phyloP scores from a whole-genome alignment of 1,140 invertebrate species.

The Drosophila dunni region DNA sequence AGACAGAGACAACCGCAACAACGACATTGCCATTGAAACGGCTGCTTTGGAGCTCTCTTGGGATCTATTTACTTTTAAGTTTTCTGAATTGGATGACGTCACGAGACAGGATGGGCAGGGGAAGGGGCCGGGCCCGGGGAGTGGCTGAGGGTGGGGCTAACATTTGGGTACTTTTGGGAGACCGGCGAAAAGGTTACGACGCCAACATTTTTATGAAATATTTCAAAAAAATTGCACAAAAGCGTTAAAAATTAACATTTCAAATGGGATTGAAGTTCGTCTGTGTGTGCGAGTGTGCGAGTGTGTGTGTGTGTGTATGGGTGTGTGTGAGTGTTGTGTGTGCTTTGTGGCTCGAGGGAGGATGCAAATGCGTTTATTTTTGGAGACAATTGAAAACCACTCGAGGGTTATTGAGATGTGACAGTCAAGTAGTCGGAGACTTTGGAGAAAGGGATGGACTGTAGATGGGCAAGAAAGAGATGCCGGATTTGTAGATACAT shows the following conservation, averaged over 20 bases:
- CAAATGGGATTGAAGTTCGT: conserved; percentile 54
- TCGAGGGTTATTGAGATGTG: conserved; percentile 82
- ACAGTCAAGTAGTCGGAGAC: conserved; percentile 76
- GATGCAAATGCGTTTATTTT: conserved; percentile 81
- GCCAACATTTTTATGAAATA: conserved; percentile 60
- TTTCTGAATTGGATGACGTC: conserved; percentile 81
- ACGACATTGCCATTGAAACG: conserved; percentile 41
- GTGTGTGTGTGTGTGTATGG: conserved; percentile 21
- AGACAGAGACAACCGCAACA: conserved; percentile 42
- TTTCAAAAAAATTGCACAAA: conserved; percentile 71
- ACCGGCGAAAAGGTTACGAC: conserved; percentile 53
- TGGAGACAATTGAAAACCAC: conserved; percentile 82
- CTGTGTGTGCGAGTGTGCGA: conserved; percentile 3
- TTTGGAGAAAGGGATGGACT: not conserved
- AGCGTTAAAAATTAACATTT: conserved; percentile 82
- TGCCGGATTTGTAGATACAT: not conserved
- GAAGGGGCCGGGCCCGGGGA: not conserved
- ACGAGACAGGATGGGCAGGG: conserved; percentile 36
- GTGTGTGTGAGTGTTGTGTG: conserved; percentile 4
- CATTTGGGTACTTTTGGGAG: conserved; percentile 10
- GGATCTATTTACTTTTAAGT: conserved; percentile 83
- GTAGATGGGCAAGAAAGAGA: not conserved
- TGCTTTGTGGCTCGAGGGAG: conserved; percentile 28
- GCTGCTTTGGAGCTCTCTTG: conserved; percentile 61
- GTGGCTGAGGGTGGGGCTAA: not conserved